Evolutionary conservation across 2,888 invertebrate genomes (phyloP).

Genomic region (Stenolophus ochropezus): DNA sequence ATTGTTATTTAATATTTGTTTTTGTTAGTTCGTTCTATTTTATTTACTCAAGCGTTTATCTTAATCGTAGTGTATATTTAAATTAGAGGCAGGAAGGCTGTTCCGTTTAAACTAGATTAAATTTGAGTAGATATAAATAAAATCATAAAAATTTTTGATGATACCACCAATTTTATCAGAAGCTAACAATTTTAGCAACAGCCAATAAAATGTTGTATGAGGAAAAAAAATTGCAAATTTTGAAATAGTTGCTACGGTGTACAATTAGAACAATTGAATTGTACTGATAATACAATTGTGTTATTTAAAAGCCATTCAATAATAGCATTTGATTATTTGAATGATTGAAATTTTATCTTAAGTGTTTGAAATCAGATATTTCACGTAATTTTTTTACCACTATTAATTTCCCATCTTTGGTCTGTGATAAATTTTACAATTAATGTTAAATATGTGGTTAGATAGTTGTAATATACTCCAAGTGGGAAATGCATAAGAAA

Average conservation of each 20-base stretch:
- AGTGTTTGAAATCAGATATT: too few species aligned
- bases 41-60: neutral
- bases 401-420: too few species aligned
- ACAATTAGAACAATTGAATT: neutral
- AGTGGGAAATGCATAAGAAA: neutral
- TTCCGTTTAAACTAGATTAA: constrained; percentile 33
- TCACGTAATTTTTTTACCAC: too few species aligned
- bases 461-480: neutral
- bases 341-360: too few species aligned
- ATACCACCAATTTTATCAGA: too few species aligned
- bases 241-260: neutral
- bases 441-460: constrained; percentile 1
- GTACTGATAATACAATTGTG: neutral
- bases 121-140: neutral
- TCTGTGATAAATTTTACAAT: too few species aligned
- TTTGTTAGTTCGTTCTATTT: neutral
- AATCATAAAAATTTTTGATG: neutral
- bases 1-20: neutral
- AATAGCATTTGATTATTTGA: too few species aligned
- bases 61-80: constrained; percentile 1
- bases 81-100: constrained; percentile 37
- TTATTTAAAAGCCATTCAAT: constrained; percentile 1
- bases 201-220: neutral
- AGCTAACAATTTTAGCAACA: too few species aligned
- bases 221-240: neutral